phyloP scores from a whole-genome alignment of 2,797 vertebrate genomes.

The Sebastes trivittatus region DNA sequence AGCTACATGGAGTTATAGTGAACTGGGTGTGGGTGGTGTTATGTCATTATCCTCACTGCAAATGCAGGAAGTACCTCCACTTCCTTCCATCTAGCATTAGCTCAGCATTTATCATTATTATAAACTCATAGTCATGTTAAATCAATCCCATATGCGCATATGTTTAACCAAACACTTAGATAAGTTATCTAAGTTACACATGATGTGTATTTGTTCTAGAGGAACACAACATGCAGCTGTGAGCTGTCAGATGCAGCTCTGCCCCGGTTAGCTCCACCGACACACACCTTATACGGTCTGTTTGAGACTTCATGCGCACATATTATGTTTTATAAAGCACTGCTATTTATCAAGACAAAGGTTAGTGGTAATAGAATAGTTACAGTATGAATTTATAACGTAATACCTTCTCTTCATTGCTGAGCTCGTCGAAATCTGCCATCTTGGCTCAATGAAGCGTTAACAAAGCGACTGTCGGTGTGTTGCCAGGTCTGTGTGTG shows the following conservation, averaged over 20 bases:
- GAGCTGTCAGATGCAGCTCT: conserved; percentile 45
- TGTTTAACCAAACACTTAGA: too few species aligned
- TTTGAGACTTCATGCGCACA: too few species aligned
- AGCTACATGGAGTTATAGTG: background rate
- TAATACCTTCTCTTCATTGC: conserved; percentile 93
- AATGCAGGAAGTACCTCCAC: conserved; percentile 72
- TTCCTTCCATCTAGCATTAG: conserved; percentile 55
- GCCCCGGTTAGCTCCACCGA: conserved; percentile 11
- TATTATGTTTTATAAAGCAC: rapidly evolving
- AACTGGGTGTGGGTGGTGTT: conserved; percentile 37
- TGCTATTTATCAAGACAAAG: background rate
- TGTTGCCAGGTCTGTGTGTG: conserved; percentile 61
- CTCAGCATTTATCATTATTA: background rate
- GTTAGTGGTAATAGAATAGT: rapidly evolving
- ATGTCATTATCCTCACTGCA: conserved; percentile 34
- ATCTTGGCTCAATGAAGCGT: conserved; percentile 85
- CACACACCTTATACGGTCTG: background rate
- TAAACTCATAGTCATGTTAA: background rate
- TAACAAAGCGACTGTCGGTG: conserved; percentile 48
- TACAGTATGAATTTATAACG: background rate
- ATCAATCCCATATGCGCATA: background rate
- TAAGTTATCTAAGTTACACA: background rate
- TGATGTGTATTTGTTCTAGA: background rate
- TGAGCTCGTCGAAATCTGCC: conserved; percentile 92
- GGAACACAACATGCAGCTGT: background rate